These are phyloP conservation scores for Drosophila sucinea DNA, from an alignment of 1,140 invertebrate species.

Conservation along the genomic window DNA sequence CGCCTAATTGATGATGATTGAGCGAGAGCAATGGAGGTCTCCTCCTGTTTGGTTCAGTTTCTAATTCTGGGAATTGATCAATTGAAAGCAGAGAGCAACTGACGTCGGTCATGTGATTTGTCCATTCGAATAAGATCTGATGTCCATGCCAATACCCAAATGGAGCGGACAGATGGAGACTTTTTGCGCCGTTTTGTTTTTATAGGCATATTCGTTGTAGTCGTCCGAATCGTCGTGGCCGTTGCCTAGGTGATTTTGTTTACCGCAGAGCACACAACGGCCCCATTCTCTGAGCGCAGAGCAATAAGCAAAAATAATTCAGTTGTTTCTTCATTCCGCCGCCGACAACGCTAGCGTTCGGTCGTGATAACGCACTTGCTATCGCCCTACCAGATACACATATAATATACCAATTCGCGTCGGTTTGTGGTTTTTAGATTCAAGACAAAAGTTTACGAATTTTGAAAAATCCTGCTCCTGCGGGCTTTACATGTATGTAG, in stretches of 20 bases:
- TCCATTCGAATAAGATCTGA: constrained; percentile 8
- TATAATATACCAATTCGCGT: neutral
- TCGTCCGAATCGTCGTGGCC: constrained; percentile 54
- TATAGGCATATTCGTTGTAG: constrained; percentile 58
- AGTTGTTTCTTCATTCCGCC: constrained; percentile 77
- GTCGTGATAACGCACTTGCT: constrained; percentile 51
- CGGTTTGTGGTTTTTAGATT: constrained; percentile 3
- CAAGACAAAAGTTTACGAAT: neutral
- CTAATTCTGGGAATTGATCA: constrained; percentile 77
- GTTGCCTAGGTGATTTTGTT: constrained; percentile 74
- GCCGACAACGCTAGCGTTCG: constrained; percentile 75
- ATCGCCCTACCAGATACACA: neutral
- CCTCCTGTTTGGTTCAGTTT: constrained; percentile 61
- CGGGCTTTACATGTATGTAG: constrained; percentile 36
- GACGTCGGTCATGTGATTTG: constrained; percentile 60
- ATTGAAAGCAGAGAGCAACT: constrained; percentile 46
- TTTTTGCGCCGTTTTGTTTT: constrained; percentile 49
- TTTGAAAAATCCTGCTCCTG: constrained; percentile 4
- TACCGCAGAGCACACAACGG: constrained; percentile 55
- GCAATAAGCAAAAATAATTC: constrained; percentile 72
- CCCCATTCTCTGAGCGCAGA: constrained; percentile 42
- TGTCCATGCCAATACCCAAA: neutral
- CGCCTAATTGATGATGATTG: constrained; percentile 37
- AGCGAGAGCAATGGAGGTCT: constrained; percentile 15
- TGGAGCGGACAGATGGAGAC: constrained; percentile 12